Evolutionary conservation across 2,888 invertebrate genomes (phyloP).

Genomic region (Oasisia sp.): DNA sequence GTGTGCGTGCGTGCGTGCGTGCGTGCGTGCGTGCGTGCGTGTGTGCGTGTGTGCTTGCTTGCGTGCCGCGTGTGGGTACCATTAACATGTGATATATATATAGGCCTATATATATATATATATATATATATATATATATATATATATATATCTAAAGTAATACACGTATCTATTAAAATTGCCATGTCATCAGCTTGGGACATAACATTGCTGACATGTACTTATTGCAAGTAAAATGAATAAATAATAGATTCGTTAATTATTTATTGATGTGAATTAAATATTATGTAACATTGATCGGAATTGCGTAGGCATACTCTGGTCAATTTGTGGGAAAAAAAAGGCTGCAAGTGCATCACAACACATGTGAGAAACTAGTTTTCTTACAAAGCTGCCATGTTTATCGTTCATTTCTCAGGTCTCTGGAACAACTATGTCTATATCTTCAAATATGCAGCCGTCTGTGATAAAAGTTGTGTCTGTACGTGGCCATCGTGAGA

Average conservation of each 20-base stretch:
- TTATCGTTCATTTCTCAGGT: not conserved
- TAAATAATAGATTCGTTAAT: not conserved
- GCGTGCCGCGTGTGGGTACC: too few relatives aligned
- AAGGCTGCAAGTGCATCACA: not conserved
- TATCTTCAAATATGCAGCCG: not conserved
- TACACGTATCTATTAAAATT: not conserved
- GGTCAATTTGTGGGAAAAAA: not conserved
- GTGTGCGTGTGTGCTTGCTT: too few relatives aligned
- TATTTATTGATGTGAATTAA: not conserved
- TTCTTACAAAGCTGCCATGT: not conserved
- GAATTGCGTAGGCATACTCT: not conserved
- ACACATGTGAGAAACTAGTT: not conserved
- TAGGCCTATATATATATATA: too few relatives aligned
- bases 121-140: too few relatives aligned
- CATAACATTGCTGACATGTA: not conserved
- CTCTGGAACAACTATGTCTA: not conserved
- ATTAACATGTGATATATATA: not conserved
- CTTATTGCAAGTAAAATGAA: not conserved
- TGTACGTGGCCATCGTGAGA: not conserved
- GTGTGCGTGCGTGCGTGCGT: too few relatives aligned
- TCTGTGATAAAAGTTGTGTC: not conserved
- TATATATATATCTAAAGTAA: not conserved
- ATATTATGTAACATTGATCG: not conserved
- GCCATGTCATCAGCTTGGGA: not conserved
- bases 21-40: too few relatives aligned